Percentiles rank a stretch among this genome's conserved stretches.
phyloP scores from a whole-genome alignment of 2,113 vertebrate genomes.

The Triplophysa siluroides region DNA sequence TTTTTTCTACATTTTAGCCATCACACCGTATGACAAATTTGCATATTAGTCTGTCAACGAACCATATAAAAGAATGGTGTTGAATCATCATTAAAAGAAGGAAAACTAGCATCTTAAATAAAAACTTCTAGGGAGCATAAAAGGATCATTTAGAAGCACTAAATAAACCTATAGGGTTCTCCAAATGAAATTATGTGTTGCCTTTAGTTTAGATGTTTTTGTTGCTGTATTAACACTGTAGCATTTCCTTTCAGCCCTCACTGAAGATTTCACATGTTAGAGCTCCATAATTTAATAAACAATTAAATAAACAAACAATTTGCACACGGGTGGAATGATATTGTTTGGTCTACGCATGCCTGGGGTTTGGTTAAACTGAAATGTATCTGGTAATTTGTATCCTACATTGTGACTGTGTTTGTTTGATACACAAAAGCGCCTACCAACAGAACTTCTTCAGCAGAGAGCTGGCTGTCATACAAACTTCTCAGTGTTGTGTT shows the following conservation, averaged over 20 bases:
- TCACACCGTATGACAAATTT: too few relatives aligned
- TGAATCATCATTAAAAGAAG: too few relatives aligned
- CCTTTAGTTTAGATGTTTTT: not conserved
- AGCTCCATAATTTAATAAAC: conserved; percentile 31
- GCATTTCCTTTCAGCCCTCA: conserved; percentile 1
- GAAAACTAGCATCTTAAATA: not conserved
- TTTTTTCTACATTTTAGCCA: too few relatives aligned
- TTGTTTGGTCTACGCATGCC: conserved; percentile 34
- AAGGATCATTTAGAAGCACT: not conserved
- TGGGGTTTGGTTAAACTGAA: conserved; percentile 62
- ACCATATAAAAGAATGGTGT: too few relatives aligned
- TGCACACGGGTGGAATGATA: conserved; percentile 44
- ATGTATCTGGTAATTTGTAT: conserved; percentile 65
- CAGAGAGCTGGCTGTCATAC: conserved; percentile 19
- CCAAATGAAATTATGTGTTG: too few relatives aligned
- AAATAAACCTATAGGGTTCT: not conserved
- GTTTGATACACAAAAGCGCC: conserved; percentile 52
- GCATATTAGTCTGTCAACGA: too few relatives aligned
- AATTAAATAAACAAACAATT: not conserved
- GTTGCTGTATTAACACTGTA: not conserved
- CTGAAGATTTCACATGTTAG: conserved; percentile 42
- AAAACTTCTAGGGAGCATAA: not conserved
- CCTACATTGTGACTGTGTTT: conserved; percentile 54
- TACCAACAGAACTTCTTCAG: conserved; percentile 63
- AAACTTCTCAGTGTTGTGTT: conserved; percentile 42